Base-by-base conservation (phyloP, 2,888 invertebrate species). In the Brenthis hecate region DNA sequence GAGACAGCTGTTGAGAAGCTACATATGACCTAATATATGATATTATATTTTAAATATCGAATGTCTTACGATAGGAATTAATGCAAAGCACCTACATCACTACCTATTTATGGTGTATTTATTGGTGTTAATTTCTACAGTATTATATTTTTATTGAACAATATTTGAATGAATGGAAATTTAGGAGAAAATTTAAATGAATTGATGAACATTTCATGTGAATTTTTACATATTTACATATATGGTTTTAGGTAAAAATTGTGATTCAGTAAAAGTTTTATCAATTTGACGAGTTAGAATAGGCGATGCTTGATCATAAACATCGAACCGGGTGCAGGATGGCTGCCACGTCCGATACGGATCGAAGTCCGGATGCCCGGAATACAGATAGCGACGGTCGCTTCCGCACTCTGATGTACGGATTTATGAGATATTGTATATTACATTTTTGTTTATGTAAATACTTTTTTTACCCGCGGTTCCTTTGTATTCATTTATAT, bases 351-450 rank as follows among this genome's bases (percentile, higher is more conserved):
- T 56, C 66, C 66, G 66, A 62, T 56, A 56, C 56, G 36, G 72
- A 72, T 72, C 72, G 68, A 70, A 65, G 55, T 56, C 58, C 70
- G 72, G 72, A 72, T 48, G 63, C 65, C 19, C 67, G 72, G 66
- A 62, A 66, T 68, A 56, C 51, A 70, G 72, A 70, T 70, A 68
- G 63, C 70, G 65, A 53, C 62, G 67, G 70, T 51, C 58, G 70
- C 65, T 68, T 70, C 72, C 66, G 61, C 51, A 50, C 61, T 61
- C 66, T 54, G 62, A 68, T 68, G 60, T 61, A 63, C 54, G 58
- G 72, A 67, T 70, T 65, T 72, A 69, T 67, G 50, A 50, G 48
- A 28, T 51, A 16, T 60, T 32, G 6, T 61, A 61, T 65, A 50
- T 32, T 36, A 28, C 43, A 28, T 62, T 36, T 36, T 16, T 56